phyloP scores from a whole-genome alignment of 2,888 invertebrate species.

The Drosophila fungiperda region DNA sequence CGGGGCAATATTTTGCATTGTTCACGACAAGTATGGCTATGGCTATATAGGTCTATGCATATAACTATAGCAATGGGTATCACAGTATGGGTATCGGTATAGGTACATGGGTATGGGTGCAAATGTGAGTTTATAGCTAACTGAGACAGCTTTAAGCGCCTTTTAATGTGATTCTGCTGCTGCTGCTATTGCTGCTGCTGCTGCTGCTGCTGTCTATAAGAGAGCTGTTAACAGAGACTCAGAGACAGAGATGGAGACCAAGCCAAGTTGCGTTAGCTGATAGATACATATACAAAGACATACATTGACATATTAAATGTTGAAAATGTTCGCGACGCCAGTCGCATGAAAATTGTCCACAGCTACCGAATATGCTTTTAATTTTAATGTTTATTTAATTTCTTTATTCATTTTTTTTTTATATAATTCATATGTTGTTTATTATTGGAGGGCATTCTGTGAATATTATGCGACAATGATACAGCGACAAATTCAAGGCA shows the following conservation, averaged over 20 bases:
- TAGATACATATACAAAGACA: constrained; percentile 13
- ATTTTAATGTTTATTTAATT: constrained; percentile 51
- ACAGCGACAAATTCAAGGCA: constrained; percentile 51
- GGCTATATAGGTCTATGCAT: constrained; percentile 44
- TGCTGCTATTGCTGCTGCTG: constrained; percentile 25
- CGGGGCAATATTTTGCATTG: constrained; percentile 67
- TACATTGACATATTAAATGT: constrained; percentile 12
- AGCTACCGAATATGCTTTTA: constrained; percentile 46
- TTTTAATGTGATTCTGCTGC: constrained; percentile 58
- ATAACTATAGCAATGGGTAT: constrained; percentile 32
- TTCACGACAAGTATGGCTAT: constrained; percentile 59
- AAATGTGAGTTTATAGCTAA: constrained; percentile 27
- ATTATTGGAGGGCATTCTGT: constrained; percentile 52
- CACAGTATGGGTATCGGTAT: constrained; percentile 12
- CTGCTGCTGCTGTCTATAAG: constrained; percentile 41
- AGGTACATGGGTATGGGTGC: constrained; percentile 19
- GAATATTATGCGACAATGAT: constrained; percentile 40
- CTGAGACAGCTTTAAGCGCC: constrained; percentile 60
- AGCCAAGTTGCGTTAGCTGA: constrained; percentile 15
- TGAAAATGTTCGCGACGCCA: constrained; percentile 61
- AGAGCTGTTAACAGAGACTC: constrained; percentile 22
- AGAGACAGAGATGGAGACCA: constrained; percentile 14
- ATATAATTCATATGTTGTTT: constrained; percentile 20
- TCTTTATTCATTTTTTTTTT: constrained; percentile 23
- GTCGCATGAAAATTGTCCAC: constrained; percentile 59